Evolutionary conservation across 2,113 vertebrate genomes (phyloP), one percentile per base, ranked within the genome.

Genomic region (Antennarius striatus): DNA sequence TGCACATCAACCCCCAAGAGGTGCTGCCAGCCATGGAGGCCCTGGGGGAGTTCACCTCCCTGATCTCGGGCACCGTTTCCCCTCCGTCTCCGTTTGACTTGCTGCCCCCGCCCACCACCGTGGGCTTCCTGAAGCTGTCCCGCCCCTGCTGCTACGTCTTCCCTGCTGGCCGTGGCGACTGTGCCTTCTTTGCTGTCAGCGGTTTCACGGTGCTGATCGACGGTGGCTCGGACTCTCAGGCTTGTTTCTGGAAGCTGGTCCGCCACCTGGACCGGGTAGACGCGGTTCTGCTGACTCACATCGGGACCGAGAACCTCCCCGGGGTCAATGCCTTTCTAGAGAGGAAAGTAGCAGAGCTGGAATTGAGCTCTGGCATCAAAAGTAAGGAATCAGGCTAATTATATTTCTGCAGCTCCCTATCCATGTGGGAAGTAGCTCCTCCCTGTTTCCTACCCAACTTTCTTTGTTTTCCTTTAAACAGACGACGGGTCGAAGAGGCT

Each of bases 71-170:
- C 50, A 95, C 95, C 0, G 83, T 98, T 56, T 94, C 94, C 71
- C 91, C 93, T 0, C 89, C 84, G 0, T 95, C 95, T 0, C 93
- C 95, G 48, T 98, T 99, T 0, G 96, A 99, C 65, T 92, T 98
- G 30, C 91, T 99, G 15, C 95, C 97, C 65, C 95, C 96, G 0
- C 97, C 97, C 0, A 91, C 92, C 56, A 95, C 95, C 0, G 95
- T 96, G 0, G 98, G 96, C 0, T 98, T 99, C 87, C 92, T 99
- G 16, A 95, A 97, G 81, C 92, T 99, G 17, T 96, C 95, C 50
- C 94, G 93, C 43, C 98, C 98, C 4, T 99, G 98, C 93, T 99
- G 97, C 92, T 99, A 99, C 9, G 89, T 98, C 69, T 99, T 99
- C 72, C 98, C 98, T 0, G 98, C 96, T 0, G 97, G 98, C 10